Conservation (phyloP, 2,113 vertebrate genomes). For the Tympanuchus pallidicinctus region DNA sequence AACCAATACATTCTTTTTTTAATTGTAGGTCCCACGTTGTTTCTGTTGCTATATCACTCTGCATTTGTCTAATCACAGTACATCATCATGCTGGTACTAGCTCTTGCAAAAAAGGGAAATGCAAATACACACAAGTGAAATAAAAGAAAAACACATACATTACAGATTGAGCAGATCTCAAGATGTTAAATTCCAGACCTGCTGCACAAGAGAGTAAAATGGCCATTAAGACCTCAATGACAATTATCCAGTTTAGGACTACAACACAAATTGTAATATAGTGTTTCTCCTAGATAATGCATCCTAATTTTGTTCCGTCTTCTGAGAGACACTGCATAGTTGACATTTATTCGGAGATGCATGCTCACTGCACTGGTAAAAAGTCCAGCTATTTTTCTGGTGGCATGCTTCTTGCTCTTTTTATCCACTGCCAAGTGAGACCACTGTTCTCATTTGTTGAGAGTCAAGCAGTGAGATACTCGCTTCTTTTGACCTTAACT, state of each 20-base stretch:
- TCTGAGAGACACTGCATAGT: neutral
- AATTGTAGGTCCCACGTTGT: neutral
- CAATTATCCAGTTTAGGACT: neutral
- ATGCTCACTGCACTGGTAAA: neutral
- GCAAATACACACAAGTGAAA: constrained; percentile 35
- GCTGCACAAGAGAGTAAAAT: neutral
- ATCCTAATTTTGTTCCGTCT: neutral
- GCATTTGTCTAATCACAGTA: constrained; percentile 8
- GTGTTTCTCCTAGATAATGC: neutral
- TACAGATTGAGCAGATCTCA: constrained; percentile 21
- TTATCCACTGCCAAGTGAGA: neutral
- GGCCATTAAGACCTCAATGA: neutral
- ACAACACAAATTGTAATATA: neutral
- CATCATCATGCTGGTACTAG: neutral
- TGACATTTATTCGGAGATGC: neutral
- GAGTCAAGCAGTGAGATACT: neutral
- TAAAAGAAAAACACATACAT: constrained; percentile 51
- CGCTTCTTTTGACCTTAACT: neutral
- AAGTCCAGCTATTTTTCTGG: neutral
- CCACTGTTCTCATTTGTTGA: neutral
- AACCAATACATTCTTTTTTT: neutral
- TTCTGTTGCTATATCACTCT: constrained; percentile 13
- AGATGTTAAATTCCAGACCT: constrained; percentile 3
- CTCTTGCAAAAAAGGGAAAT: constrained; percentile 14
- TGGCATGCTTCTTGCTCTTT: neutral